A percentile compares a stretch with the other conserved stretches of the same genome.
phyloP scores from a whole-genome alignment of 1,140 invertebrate species.

The Diorhabda elongata region DNA sequence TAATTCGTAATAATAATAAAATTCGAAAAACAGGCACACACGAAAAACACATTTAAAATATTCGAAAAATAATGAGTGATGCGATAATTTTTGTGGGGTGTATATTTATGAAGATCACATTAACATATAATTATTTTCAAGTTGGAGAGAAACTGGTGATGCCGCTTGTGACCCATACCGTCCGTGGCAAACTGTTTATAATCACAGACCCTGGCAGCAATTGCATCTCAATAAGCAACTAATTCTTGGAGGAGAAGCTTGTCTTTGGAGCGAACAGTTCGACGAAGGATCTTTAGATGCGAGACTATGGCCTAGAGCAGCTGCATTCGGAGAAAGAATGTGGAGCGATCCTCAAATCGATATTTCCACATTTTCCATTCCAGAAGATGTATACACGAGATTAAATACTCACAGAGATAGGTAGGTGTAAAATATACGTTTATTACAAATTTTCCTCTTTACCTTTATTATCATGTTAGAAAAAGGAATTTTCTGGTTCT shows the following conservation, averaged over 20 bases:
- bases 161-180: slow-evolving; percentile 76
- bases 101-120: no score
- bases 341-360: slow-evolving; percentile 47
- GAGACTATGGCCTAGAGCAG: slow-evolving; percentile 66
- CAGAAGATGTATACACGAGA: slow-evolving; percentile 60
- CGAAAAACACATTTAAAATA: no score
- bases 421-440: not conserved
- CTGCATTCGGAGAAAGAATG: slow-evolving; percentile 61
- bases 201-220: slow-evolving; percentile 67
- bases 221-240: slow-evolving; percentile 41
- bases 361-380: slow-evolving; percentile 30
- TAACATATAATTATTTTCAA: slow-evolving; percentile 29
- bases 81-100: no score
- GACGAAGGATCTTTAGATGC: slow-evolving; percentile 58
- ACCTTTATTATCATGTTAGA: no score
- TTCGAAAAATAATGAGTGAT: no score
- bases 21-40: no score
- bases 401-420: slow-evolving; percentile 60
- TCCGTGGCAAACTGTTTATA: slow-evolving; percentile 79
- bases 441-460: no score
- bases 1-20: no score
- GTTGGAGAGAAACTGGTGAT: slow-evolving; percentile 66
- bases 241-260: slow-evolving; percentile 63
- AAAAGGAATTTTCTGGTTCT: no score
- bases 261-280: slow-evolving; percentile 69